A percentile compares a stretch with the other conserved stretches of the same genome.
Evolutionary conservation across 2,888 invertebrate species (phyloP).

Genomic region (Amiota minor): DNA sequence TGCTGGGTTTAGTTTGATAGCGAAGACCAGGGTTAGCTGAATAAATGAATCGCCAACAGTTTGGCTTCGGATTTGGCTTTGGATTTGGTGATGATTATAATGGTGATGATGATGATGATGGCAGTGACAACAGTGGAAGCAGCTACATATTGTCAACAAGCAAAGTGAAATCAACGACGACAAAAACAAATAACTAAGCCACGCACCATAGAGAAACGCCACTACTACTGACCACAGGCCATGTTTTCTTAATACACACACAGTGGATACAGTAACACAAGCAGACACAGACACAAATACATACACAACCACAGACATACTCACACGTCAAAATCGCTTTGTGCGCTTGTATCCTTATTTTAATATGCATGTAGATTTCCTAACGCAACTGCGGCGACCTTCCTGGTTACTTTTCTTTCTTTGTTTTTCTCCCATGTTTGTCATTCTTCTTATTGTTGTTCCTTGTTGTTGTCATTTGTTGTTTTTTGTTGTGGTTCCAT

Average conservation of each 20-base stretch:
- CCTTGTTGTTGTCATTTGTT: too few relatives aligned
- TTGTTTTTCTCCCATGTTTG: too few relatives aligned
- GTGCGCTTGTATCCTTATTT: neutral
- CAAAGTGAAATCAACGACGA: neutral
- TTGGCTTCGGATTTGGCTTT: neutral
- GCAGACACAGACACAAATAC: neutral
- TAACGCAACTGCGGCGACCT: neutral
- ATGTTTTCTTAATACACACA: too few relatives aligned
- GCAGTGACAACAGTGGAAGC: slow-evolving; percentile 11
- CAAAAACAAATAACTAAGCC: neutral
- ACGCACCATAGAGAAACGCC: neutral
- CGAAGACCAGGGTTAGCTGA: neutral
- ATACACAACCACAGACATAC: neutral
- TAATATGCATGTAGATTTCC: neutral
- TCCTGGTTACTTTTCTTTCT: too few relatives aligned
- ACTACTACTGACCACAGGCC: neutral
- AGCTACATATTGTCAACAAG: neutral
- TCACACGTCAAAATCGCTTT: neutral
- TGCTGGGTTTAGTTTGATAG: neutral
- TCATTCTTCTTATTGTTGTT: too few relatives aligned
- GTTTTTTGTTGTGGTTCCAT: neutral
- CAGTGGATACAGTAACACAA: neutral
- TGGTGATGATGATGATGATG: neutral
- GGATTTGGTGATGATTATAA: neutral
- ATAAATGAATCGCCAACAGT: neutral